Percentiles rank a stretch among this genome's conserved stretches.
phyloP scores from a whole-genome alignment of 1,140 invertebrate species.

The Caenorhabditis latens region DNA sequence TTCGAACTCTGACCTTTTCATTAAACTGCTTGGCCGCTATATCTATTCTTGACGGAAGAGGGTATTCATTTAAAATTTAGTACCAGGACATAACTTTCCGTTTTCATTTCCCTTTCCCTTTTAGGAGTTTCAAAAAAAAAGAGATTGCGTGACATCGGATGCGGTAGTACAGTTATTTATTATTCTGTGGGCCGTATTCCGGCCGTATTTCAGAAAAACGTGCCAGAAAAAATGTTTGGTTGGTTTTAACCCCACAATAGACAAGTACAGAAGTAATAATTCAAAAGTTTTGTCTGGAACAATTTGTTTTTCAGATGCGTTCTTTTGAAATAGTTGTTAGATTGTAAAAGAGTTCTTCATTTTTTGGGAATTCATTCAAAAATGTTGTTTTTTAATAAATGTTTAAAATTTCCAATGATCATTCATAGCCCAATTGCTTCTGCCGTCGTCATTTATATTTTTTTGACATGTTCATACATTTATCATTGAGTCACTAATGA shows the following conservation, averaged over 20 bases:
- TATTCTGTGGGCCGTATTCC: neutral
- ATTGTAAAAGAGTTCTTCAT: neutral
- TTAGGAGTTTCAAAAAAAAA: neutral
- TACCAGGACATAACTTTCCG: neutral
- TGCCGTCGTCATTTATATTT: neutral
- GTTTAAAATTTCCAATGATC: neutral
- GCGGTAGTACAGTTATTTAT: neutral
- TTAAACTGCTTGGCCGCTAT: neutral
- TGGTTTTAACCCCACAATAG: neutral
- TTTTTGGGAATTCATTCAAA: neutral
- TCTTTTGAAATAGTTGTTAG: too few relatives aligned
- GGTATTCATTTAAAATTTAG: slow-evolving; percentile 25
- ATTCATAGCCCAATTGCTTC: neutral
- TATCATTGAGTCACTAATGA: slow-evolving; percentile 11
- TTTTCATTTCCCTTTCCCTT: too few relatives aligned
- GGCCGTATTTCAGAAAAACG: neutral
- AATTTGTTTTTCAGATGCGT: neutral
- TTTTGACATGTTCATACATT: slow-evolving; percentile 9
- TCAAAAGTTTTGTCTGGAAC: neutral
- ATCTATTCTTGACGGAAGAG: neutral
- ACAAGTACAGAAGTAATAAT: neutral
- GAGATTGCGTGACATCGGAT: neutral
- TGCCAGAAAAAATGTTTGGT: neutral
- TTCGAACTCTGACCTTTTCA: neutral
- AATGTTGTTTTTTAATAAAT: neutral